Percentiles rank a stretch among this genome's conserved stretches.
Conservation (phyloP, 2,888 invertebrate genomes). For the Sinelater perroti region DNA sequence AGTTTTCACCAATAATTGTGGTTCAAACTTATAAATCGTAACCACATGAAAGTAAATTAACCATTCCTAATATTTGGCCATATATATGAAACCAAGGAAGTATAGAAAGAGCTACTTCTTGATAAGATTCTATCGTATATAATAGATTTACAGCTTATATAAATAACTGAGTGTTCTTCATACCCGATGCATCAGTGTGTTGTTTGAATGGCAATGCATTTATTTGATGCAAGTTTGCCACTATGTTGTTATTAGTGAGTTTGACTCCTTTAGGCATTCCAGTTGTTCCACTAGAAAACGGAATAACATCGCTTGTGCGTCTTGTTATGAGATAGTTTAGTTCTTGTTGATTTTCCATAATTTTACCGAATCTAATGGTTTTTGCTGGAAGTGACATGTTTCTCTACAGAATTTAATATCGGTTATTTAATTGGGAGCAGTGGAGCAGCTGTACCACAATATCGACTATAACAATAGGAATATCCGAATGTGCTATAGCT, state of each 20-base stretch:
- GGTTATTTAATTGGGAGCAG: neutral
- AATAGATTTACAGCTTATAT: neutral
- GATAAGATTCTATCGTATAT: constrained; percentile 52
- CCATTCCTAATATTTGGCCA: constrained; percentile 70
- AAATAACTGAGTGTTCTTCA: no score
- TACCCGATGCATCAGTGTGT: constrained; percentile 40
- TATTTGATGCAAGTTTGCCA: constrained; percentile 51
- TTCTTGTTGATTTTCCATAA: constrained; percentile 59
- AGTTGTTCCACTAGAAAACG: constrained; percentile 85
- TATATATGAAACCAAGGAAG: constrained; percentile 87
- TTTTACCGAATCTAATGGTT: constrained; percentile 68
- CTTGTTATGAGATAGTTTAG: constrained; percentile 40
- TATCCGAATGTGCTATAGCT: constrained; percentile 43
- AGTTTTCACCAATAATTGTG: constrained; percentile 71
- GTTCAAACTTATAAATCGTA: constrained; percentile 79
- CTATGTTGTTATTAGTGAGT: constrained; percentile 61
- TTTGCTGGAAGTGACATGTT: no score
- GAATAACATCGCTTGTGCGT: constrained; percentile 67
- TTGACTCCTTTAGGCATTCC: constrained; percentile 78
- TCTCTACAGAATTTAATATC: constrained; percentile 1
- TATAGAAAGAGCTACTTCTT: constrained; percentile 73
- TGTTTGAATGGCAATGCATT: neutral
- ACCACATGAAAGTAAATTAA: constrained; percentile 63
- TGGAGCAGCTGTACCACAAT: neutral
- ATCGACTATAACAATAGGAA: constrained; percentile 63